Conservation (phyloP, 2,113 vertebrate genomes). For the Chaetodon auriga region DNA sequence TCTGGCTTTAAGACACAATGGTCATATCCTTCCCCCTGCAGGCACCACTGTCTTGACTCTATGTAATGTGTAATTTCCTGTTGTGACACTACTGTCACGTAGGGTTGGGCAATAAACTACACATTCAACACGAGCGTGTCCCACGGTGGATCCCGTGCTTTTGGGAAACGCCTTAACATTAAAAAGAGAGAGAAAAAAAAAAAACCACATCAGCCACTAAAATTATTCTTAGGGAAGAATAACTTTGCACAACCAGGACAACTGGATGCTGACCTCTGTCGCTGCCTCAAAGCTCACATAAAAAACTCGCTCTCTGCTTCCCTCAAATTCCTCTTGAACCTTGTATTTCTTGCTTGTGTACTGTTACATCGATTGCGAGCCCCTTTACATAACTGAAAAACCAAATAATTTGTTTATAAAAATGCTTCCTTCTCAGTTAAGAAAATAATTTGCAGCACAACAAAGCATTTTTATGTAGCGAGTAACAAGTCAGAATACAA, state of each 20-base stretch:
- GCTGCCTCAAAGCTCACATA: not conserved
- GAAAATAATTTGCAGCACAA: not conserved
- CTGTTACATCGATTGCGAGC: not conserved
- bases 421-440: not conserved
- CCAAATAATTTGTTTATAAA: not conserved
- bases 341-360: not conserved
- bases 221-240: not conserved
- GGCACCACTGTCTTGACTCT: conserved; percentile 32
- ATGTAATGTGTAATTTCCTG: conserved; percentile 64
- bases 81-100: conserved; percentile 58
- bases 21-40: conserved; percentile 34
- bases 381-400: not conserved
- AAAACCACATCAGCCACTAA: not conserved
- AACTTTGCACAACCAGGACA: not conserved
- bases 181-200: not conserved
- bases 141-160: conserved; percentile 58
- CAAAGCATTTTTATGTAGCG: not conserved
- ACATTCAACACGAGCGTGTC: conserved; percentile 54
- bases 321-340: not conserved
- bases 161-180: conserved; percentile 36
- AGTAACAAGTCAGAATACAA: not conserved
- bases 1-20: conserved; percentile 50
- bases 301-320: not conserved
- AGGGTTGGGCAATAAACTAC: conserved; percentile 51
- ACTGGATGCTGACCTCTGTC: not conserved